phyloP scores from a whole-genome alignment of 2,113 vertebrate genomes.

The Garra rufa region DNA sequence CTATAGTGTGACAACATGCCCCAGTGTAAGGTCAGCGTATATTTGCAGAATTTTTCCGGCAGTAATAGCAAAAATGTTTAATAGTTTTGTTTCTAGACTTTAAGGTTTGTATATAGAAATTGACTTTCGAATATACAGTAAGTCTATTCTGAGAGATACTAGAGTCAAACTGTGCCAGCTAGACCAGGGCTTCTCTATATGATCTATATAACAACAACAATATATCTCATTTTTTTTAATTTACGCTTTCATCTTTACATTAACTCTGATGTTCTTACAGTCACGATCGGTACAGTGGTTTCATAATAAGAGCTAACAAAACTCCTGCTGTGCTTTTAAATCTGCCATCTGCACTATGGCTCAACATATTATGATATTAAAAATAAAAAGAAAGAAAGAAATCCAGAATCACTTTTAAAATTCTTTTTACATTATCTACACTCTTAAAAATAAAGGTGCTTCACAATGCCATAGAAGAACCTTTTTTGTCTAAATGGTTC shows the following conservation, averaged over 20 bases:
- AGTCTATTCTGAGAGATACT: not conserved
- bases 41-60: not conserved
- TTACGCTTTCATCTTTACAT: not conserved
- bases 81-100: not conserved
- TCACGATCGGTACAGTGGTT: not conserved
- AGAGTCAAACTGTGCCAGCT: not conserved
- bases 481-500: too few species aligned
- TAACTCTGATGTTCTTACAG: not conserved
- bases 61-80: not conserved
- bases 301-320: not conserved
- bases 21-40: not conserved
- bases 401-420: not conserved
- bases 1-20: not conserved
- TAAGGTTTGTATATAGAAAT: not conserved
- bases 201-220: not conserved
- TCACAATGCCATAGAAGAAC: too few species aligned
- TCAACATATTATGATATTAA: not conserved
- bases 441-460: too few species aligned
- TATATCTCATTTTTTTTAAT: not conserved
- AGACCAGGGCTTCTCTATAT: not conserved
- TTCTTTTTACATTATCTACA: not conserved
- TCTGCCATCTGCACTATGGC: not conserved
- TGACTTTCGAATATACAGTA: not conserved
- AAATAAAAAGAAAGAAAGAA: not conserved
- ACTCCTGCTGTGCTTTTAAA: not conserved